phyloP scores from a whole-genome alignment of 1,140 invertebrate species.

The Procambarus clarkii region DNA sequence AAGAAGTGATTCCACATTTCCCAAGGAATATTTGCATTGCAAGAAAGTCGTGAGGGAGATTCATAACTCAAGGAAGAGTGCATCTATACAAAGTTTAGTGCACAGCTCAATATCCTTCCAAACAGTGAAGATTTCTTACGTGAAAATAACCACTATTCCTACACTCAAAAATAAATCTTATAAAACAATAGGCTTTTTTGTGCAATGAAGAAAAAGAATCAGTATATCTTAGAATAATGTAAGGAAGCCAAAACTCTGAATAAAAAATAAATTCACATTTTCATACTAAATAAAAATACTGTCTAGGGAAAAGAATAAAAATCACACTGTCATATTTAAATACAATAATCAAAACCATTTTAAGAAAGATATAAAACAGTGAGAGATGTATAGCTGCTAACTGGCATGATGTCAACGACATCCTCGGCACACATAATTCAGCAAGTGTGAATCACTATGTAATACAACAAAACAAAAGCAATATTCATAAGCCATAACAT shows the following conservation, averaged over 20 bases:
- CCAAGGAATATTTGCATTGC: constrained; percentile 40
- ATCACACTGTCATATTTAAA: neutral
- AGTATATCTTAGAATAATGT: neutral
- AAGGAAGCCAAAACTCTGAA: neutral
- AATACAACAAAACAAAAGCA: neutral
- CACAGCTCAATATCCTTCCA: constrained; percentile 31
- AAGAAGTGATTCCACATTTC: constrained; percentile 43
- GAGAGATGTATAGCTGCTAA: neutral
- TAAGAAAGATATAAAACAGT: neutral
- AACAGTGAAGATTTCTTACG: neutral
- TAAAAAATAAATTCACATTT: neutral
- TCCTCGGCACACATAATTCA: neutral
- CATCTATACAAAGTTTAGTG: constrained; percentile 7
- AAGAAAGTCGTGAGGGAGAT: constrained; percentile 5
- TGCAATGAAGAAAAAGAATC: neutral
- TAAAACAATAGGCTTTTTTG: neutral
- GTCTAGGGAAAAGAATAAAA: neutral
- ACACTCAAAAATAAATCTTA: neutral
- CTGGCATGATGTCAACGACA: neutral
- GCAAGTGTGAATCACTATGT: neutral
- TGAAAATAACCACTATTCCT: neutral
- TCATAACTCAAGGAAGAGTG: constrained; percentile 11
- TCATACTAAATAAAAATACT: too few relatives aligned
- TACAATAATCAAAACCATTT: neutral
- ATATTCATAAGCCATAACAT: constrained; percentile 32